These are phyloP conservation scores for Clarias fuscus DNA, from an alignment of 2,797 vertebrate genomes.

Conservation along the genomic window DNA sequence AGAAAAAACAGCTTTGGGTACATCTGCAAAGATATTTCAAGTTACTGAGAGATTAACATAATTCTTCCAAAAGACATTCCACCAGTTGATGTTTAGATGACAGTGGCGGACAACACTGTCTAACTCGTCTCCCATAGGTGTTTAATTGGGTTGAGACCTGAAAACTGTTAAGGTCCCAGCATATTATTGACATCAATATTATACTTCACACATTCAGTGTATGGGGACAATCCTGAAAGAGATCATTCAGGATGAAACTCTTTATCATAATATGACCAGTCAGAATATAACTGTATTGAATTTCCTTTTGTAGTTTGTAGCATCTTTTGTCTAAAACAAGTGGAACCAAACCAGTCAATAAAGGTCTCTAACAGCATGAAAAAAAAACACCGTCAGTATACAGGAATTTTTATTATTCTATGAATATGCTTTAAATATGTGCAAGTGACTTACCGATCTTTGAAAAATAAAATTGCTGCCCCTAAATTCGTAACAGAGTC, in stretches of 20 bases:
- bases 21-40: neutral
- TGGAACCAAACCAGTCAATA: neutral
- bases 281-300: neutral
- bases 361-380: neutral
- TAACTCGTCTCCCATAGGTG: neutral
- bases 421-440: neutral
- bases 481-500: conserved; percentile 66
- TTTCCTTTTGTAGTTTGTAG: neutral
- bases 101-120: neutral
- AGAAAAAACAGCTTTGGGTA: neutral
- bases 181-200: neutral
- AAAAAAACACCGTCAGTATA: neutral
- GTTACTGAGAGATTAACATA: neutral
- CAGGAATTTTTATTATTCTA: too few species aligned
- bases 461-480: conserved; percentile 71
- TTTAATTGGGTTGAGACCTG: neutral
- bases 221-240: neutral
- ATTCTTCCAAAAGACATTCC: neutral
- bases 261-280: neutral
- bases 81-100: neutral
- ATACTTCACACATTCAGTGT: neutral
- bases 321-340: neutral
- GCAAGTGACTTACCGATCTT: conserved; percentile 56
- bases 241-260: neutral
- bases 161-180: neutral